Evolutionary conservation across 2,797 vertebrate genomes (phyloP), one percentile per base, ranked within the genome.

Genomic region (Etheostoma perlongum): DNA sequence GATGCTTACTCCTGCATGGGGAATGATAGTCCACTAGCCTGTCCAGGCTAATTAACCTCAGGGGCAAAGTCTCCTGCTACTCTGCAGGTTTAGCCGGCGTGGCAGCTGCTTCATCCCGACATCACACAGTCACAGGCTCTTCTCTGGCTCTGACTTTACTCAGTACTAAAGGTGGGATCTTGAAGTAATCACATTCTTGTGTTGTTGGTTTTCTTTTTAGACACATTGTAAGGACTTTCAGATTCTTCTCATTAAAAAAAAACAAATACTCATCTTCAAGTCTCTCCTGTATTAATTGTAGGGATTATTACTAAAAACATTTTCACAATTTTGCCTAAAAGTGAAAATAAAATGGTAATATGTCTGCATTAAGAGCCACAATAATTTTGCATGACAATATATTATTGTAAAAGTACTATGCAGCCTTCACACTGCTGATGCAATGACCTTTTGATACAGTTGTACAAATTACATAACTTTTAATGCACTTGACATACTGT

Each of bases 31-130:
- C 89, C 89, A 82, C 81, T 60, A 77, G 85, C 67, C 86, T 75
- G 91, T 93, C 92, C 91, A 76, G 85, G 87, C 87, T 91, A 95
- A 95, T 95, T 94, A 95, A 83, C 75, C 90, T 88, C 86, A 42
- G 74, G 85, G 91, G 93, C 87, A 78, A 82, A 84, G 81, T 88
- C 94, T 93, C 89, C 92, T 92, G 91, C 87, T 90, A 76, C 86
- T 84, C 88, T 78, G 63, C 82, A 85, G 88, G 92, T 86, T 91
- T 89, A 90, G 82, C 64, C 65, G 27, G 27, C 63, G 78, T 82
- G 90, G 86, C 88, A 91, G 84, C 88, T 90, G 87, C 81, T 89
- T 82, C 84, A 82, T 85, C 77, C 82, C 23, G 55, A 81, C 77
- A 65, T 55, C 75, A 83, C 70, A 51, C 64, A 79, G 62, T 78